Evolutionary conservation across 2,888 invertebrate species (phyloP), one percentile per base, ranked within the genome.

Genomic region (Lysandra coridon): DNA sequence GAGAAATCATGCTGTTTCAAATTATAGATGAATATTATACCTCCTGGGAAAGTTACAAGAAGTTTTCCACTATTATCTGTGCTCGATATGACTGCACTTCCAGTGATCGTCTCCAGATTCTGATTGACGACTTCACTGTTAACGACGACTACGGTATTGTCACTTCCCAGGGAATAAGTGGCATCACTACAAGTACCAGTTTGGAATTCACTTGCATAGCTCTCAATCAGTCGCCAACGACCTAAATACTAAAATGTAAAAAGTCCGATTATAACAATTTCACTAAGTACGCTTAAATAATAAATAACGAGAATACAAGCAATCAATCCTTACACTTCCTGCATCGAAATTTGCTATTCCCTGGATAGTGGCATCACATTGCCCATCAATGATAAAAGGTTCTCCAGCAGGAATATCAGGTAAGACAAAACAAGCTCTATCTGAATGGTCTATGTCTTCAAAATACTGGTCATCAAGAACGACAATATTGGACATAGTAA

Each of bases 31-130:
- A 40, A 17, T 17, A 37, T 79, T 78, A 73, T 73, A 82, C 81
- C 80, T 30, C 62, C 53, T 40, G 83, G 82, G 30, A 80, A 78
- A 30, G 79, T 95, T 89, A 96, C 96, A 1, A 95, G 93, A 0
- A 96, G 94, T n/a, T 95, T 92, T 80, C 95, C 96, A 78, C 91
- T 93, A 1, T 92, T 91, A 85, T 96, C 96, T 83, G 95, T 95
- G 0, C 96, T 95, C 33, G 94, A 85, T 0, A 87, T 14, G 0
- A 81, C 78, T 53, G 90, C 91, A 1, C 85, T 82, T 49, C 91
- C 91, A 62, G 83, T 83, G 33, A 88, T 87, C 2, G 85, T 83
- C 73, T 81, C 81, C 1, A 92, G 83, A 0, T 81, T 80, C 79
- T 86, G 84, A 49, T 88, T 82, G 75, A 87, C 79, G 10, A 92